Base-by-base conservation (phyloP, 2,797 vertebrate genomes). In the Pseudochaenichthys georgianus region DNA sequence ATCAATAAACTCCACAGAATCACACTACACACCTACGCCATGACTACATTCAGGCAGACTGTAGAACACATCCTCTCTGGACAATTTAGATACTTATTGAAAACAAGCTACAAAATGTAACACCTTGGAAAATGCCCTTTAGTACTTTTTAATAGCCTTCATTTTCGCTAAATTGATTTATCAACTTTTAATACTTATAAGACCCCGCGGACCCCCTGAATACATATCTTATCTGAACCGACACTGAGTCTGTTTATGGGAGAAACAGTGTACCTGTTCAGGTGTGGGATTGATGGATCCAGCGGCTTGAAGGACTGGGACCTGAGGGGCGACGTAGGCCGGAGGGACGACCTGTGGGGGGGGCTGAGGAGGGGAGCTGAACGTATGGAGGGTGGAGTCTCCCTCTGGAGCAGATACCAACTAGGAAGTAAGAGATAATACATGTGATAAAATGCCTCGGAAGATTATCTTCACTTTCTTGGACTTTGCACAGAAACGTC, bases 211-310 rank as follows among this genome's bases (percentile, higher is more conserved):
- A 23, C 23, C 0, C 23, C 23, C 23, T 23, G 23, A 3, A 23
- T 23, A 23, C 23, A 50, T 12, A 46, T 31, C 3, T 70, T 17
- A 59, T 47, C 12, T 9, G 17, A 10, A n/a, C 38, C 51, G 0
- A 21, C 19, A 4, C 47, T 70, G 2, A 42, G n/a, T 10, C 13
- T 45, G 1, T 43, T 55, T 9, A 12, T 41, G 54, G 45, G 19
- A 61, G 15, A 13, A 6, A 16, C 1, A 13, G 0, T 17, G 31
- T 95, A 99, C 98, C 97, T 99, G 98, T 89, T 99, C 98, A 6
- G 96, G 93, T 66, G 96, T 97, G 73, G 97, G 97, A 69, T 95
- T 98, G 93, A 99, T 97, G 83, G 97, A 92, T 77, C 96, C 97
- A 55, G 96, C 91, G 50, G 96, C 88, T 2, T 90, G 95, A 78